Evolutionary conservation across 2,797 vertebrate genomes (phyloP).

Genomic region (Fringilla coelebs): DNA sequence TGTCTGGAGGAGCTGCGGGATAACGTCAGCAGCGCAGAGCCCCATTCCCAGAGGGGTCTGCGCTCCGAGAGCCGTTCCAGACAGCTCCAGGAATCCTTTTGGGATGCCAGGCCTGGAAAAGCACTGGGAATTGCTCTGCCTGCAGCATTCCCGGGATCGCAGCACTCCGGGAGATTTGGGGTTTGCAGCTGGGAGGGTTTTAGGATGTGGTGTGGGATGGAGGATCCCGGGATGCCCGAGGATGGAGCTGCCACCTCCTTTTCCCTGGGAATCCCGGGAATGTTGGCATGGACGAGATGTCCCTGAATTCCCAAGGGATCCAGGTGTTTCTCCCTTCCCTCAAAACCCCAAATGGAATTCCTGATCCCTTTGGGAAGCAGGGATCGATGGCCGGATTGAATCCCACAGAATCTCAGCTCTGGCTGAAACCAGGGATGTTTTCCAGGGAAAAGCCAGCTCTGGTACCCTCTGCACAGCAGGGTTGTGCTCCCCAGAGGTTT

Average conservation of each 20-base stretch:
- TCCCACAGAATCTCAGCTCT: fast-evolving
- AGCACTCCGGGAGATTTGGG: not conserved
- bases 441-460: not conserved
- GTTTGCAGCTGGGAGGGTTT: not conserved
- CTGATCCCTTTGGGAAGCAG: not conserved
- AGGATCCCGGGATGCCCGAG: not conserved
- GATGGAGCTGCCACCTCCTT: not conserved
- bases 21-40: not conserved
- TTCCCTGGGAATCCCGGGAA: not conserved
- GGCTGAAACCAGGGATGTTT: fast-evolving
- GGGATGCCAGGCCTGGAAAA: not conserved
- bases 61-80: not conserved
- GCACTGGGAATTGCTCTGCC: not conserved
- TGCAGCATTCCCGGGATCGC: fast-evolving
- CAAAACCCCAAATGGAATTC: not conserved
- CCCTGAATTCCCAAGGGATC: not conserved
- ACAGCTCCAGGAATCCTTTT: not conserved
- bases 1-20: not conserved
- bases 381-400: fast-evolving
- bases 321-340: not conserved
- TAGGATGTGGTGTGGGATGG: not conserved
- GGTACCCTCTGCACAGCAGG: fast-evolving
- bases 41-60: not conserved
- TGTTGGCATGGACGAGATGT: not conserved
- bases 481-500: not conserved